Evolutionary conservation across 2,888 invertebrate species (phyloP), one percentile per base, ranked within the genome.

Genomic region (Deilephila porcellus): DNA sequence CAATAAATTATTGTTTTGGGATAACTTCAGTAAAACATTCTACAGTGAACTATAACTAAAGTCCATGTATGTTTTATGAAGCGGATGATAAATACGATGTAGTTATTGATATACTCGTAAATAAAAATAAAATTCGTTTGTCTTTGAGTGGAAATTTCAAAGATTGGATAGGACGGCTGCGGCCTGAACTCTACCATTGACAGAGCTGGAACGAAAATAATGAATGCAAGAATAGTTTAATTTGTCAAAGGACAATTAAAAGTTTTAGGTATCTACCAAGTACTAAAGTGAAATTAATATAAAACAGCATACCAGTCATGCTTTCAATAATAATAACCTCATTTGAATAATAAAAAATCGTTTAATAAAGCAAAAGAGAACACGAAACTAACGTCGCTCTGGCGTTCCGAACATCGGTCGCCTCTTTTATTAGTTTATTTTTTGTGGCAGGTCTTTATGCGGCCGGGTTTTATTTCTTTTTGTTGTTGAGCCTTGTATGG

Each of bases 371-470:
- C 70, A 34, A 60, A 62, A 60, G 60, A 52, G 37, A 70, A n/a
- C 53, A 56, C 37, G 37, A 72, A 60, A 60, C 81, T 85, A 81
- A 83, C 86, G 83, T 81, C 84, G 83, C 83, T 85, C 83, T 86
- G 86, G 86, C 86, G 88, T 84, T 86, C 85, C 85, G 85, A 89
- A 88, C 90, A 89, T 84, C 85, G 84, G 76, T 83, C 80, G 82
- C 74, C 83, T 85, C 88, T 88, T 88, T 89, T 88, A 85, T 87
- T 86, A 80, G 83, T 88, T 88, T 88, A 85, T 93, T 93, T 93
- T 93, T 93, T 93, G 90, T 92, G 89, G 86, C 91, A 90, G 88
- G 90, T 92, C 91, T 93, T 91, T 89, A 90, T 85, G 84, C 83
- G 85, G 85, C 82, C 77, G 81, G 80, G 77, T 83, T 90, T 85